Conservation (phyloP, 2,113 vertebrate species). For the Oryzias javanicus region DNA sequence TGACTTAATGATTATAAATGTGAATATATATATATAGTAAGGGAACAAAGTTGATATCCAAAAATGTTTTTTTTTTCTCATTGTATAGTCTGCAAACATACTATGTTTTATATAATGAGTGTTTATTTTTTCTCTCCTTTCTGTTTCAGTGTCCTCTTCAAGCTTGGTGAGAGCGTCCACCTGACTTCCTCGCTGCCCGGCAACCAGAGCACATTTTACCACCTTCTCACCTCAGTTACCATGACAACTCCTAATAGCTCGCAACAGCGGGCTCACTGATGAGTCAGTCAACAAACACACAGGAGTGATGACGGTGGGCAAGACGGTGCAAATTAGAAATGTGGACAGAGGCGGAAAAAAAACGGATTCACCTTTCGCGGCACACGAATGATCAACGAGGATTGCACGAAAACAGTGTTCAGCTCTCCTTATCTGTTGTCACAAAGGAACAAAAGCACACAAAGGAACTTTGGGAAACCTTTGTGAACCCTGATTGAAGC, state of each 20-base stretch:
- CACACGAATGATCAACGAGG: constrained; percentile 66
- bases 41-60: neutral
- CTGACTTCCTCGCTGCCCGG: constrained; percentile 78
- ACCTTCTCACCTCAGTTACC: constrained; percentile 70
- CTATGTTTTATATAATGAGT: constrained; percentile 43
- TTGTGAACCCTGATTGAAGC: constrained; percentile 46
- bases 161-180: constrained; percentile 91
- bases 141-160: constrained; percentile 92
- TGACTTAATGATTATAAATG: too few species aligned
- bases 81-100: neutral
- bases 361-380: constrained; percentile 31
- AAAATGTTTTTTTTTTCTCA: neutral
- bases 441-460: constrained; percentile 59
- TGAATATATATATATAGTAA: too few species aligned
- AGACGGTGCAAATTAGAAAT: constrained; percentile 37
- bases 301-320: constrained; percentile 30
- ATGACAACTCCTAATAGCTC: constrained; percentile 73
- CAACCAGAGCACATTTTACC: constrained; percentile 83
- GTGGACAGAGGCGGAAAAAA: constrained; percentile 13
- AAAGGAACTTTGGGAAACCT: constrained; percentile 22
- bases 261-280: constrained; percentile 59
- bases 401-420: constrained; percentile 68
- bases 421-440: constrained; percentile 47
- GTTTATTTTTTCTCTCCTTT: constrained; percentile 33
- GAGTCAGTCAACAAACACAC: constrained; percentile 69